phyloP scores from a whole-genome alignment of 2,797 vertebrate genomes.

The Antrozous pallidus region DNA sequence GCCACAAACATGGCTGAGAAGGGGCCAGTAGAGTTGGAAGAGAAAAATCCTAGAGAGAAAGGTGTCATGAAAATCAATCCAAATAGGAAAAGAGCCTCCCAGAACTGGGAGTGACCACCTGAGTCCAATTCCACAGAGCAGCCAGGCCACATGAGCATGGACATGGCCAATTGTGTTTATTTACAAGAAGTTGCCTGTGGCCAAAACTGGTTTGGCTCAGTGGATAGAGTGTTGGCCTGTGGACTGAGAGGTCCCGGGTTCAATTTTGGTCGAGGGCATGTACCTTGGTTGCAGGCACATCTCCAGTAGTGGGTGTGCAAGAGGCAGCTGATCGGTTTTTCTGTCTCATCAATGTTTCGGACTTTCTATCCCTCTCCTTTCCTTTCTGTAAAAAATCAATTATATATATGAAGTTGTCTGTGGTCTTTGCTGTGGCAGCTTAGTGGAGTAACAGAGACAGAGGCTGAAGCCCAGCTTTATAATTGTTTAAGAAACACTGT shows the following conservation, averaged over 20 bases:
- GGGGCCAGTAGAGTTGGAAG: neutral
- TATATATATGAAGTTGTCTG: too few species aligned
- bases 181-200: too few species aligned
- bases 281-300: too few species aligned
- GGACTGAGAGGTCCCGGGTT: too few species aligned
- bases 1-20: neutral
- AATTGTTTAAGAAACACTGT: neutral
- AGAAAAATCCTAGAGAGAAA: neutral
- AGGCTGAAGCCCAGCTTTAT: neutral
- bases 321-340: too few species aligned
- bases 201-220: too few species aligned
- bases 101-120: neutral
- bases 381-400: too few species aligned
- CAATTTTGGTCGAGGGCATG: too few species aligned
- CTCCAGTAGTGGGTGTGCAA: too few species aligned
- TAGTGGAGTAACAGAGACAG: neutral
- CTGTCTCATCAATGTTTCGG: too few species aligned
- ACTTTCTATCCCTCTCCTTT: too few species aligned
- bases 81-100: neutral
- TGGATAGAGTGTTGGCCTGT: too few species aligned
- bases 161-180: fast-evolving
- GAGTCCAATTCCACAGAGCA: neutral
- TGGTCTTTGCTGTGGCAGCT: neutral
- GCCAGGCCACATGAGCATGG: neutral
- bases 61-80: neutral